These are phyloP conservation scores for Cyclargus thomasi DNA, from an alignment of 1,140 invertebrate species.

Conservation along the genomic window DNA sequence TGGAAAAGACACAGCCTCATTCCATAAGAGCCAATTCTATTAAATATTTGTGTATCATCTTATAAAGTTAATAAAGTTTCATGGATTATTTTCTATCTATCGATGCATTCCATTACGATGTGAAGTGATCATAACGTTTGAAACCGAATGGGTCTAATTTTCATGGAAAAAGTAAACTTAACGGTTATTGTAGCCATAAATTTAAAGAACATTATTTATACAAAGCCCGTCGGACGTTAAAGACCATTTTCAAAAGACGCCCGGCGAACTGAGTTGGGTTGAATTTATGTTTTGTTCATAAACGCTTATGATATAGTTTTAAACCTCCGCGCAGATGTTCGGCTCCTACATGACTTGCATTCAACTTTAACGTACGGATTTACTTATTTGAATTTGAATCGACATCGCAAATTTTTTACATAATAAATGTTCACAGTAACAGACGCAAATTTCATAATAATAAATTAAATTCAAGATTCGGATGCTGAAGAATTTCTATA, in stretches of 20 bases:
- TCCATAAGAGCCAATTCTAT: no score
- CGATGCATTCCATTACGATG: no score
- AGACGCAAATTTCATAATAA: not conserved
- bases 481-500: no score
- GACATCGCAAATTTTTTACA: not conserved
- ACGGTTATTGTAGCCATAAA: slow-evolving; percentile 70
- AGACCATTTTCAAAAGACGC: slow-evolving; percentile 60
- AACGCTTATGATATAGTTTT: slow-evolving; percentile 22
- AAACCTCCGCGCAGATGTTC: slow-evolving; percentile 13
- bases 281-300: slow-evolving; percentile 55
- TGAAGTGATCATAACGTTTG: not conserved
- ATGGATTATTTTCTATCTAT: no score
- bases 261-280: slow-evolving; percentile 52
- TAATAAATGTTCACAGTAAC: not conserved
- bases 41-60: no score
- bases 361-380: not conserved
- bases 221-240: slow-evolving; percentile 65
- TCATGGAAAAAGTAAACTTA: slow-evolving; percentile 61
- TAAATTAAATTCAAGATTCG: no score
- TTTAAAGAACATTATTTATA: slow-evolving; percentile 70
- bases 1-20: no score
- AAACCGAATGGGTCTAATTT: not conserved
- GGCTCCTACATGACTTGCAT: slow-evolving; percentile 12
- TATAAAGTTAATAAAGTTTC: no score
- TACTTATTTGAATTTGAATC: not conserved